Evolutionary conservation across 2,797 vertebrate genomes (phyloP), one percentile per base, ranked within the genome.

Genomic region (Cephalopachus bancanus): DNA sequence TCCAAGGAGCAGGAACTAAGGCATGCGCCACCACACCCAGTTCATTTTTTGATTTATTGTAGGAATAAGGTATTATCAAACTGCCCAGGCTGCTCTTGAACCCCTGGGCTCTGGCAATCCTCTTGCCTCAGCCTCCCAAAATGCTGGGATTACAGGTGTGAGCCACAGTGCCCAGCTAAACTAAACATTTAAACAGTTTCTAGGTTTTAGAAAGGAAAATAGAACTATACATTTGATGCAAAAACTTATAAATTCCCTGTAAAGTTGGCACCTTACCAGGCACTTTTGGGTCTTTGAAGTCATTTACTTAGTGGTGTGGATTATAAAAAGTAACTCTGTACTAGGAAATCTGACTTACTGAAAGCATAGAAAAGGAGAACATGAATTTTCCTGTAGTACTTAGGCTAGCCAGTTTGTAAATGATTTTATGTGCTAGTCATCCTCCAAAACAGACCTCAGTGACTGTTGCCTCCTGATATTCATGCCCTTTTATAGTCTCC

Each of bases 381-480:
- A 84, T 30, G n/a, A 95, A 53, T 59, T 81, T 76, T 81, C 59
- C 92, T 44, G 24, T n/a, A 94, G 44, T 17, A 57, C 44, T 80
- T 89, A 37, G 28, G 67, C 22, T 59, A 75, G 11, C 19, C 44
- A 65, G 30, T 26, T 91, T 33, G 14, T 88, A 59, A 79, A 89
- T n/a, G 16, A 91, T 69, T 69, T 55, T 64, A 3, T 67, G 51
- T 28, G 57, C 10, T 44, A 74, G 53, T 51, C 57, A 88, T 62
- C 55, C 75, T 96, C 55, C 15, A 84, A 55, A 12, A 79, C 3
- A 75, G 72, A n/a, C 76, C 53, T 44, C 33, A 15, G 22, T 72
- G 37, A 51, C 12, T 69, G 62, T 7, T 78, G 76, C 49, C 60
- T 67, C 69, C 67, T 33, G 28, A 28, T 81, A 75, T 62, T 86